Evolutionary conservation across 2,888 invertebrate species (phyloP).

Genomic region (Drosophila recens): DNA sequence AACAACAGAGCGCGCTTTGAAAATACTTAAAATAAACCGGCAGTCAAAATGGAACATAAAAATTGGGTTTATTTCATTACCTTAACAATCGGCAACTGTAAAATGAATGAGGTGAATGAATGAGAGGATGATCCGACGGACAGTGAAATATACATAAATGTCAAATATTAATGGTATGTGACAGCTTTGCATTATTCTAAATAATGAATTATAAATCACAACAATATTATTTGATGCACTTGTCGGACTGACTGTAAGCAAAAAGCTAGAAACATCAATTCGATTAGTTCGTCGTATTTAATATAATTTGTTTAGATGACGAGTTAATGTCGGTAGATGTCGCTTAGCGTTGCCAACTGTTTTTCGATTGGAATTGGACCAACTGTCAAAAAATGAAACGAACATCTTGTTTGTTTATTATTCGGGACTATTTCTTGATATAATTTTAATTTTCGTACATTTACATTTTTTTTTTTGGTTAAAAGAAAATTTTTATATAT

Average conservation of each 20-base stretch:
- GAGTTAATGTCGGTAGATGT: conserved; percentile 10
- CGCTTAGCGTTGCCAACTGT: conserved; percentile 4
- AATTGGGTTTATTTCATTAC: conserved; percentile 15
- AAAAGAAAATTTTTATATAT: no score
- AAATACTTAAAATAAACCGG: conserved; percentile 9
- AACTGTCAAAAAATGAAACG: no score
- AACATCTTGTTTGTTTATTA: no score
- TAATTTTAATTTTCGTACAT: no score
- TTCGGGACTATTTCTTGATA: no score
- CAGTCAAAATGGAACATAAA: conserved; percentile 6
- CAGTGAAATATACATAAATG: conserved; percentile 5
- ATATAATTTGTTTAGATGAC: not conserved
- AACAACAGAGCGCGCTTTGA: conserved; percentile 57
- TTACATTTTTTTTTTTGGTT: no score
- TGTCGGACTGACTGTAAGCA: not conserved
- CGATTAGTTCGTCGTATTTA: not conserved
- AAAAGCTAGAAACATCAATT: conserved; percentile 3
- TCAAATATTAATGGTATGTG: not conserved
- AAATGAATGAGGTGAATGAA: conserved; percentile 11
- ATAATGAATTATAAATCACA: conserved; percentile 5
- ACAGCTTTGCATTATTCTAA: conserved; percentile 2
- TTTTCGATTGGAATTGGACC: not conserved
- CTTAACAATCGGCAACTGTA: conserved; percentile 16
- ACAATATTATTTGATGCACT: conserved; percentile 12
- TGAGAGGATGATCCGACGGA: not conserved